Percentiles rank a stretch among this genome's conserved stretches.
Conservation (phyloP, 2,797 vertebrate species). For the Sebastes jordani region DNA sequence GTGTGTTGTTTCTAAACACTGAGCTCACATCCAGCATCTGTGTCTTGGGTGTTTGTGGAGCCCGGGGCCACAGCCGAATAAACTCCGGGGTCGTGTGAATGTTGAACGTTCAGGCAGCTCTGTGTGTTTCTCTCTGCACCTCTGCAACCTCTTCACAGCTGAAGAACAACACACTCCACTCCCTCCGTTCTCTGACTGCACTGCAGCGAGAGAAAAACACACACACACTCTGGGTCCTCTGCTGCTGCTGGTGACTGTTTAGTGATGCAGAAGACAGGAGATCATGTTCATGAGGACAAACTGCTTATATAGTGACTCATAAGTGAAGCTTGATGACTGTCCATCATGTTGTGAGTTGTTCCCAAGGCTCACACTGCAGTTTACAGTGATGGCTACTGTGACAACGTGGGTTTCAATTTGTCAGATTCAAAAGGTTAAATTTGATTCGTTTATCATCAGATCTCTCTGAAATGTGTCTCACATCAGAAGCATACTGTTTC, state of each 20-base stretch:
- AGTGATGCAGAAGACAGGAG: conserved; percentile 36
- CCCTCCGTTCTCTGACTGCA: conserved; percentile 58
- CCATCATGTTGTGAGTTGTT: neutral
- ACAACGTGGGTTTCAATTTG: neutral
- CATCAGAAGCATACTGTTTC: neutral
- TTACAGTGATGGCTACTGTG: neutral
- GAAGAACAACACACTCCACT: conserved; percentile 68
- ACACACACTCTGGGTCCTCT: conserved; percentile 3
- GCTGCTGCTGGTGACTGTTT: conserved; percentile 29
- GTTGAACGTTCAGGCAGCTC: conserved; percentile 56
- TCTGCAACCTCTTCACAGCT: conserved; percentile 64
- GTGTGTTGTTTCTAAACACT: conserved; percentile 6
- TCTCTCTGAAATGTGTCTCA: neutral
- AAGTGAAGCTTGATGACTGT: conserved; percentile 7
- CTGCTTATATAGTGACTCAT: neutral
- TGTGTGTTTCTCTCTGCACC: conserved; percentile 52
- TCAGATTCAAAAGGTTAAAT: neutral
- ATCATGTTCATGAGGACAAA: neutral
- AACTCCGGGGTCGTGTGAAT: conserved; percentile 73
- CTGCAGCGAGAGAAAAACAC: conserved; percentile 48
- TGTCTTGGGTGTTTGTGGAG: conserved; percentile 66
- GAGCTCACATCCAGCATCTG: conserved; percentile 61
- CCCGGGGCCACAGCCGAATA: conserved; percentile 55
- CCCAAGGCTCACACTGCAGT: neutral
- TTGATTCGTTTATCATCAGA: neutral